Conservation (phyloP, 1,140 invertebrate species). For the Brachionus calyciflorus region DNA sequence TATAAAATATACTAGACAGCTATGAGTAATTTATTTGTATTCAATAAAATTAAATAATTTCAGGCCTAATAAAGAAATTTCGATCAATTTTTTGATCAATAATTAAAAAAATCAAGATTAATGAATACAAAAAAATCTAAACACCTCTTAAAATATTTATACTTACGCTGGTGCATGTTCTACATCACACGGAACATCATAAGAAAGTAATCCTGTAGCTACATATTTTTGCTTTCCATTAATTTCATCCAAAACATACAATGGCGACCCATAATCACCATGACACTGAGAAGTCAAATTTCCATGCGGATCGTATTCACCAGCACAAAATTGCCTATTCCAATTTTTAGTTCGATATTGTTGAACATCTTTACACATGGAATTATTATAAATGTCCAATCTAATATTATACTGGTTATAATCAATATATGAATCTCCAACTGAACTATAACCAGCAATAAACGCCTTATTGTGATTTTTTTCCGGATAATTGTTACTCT, state of each 20-base stretch:
- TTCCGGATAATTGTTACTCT: too few species aligned
- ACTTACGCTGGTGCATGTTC: conserved; percentile 30
- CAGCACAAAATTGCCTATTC: conserved; percentile 35
- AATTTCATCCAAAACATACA: neutral
- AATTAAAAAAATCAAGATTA: too few species aligned
- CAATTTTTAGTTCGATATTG: conserved; percentile 6
- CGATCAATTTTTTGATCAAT: too few species aligned
- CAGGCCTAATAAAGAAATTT: too few species aligned
- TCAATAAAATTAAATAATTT: too few species aligned
- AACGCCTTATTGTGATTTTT: neutral
- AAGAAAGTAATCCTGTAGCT: conserved; percentile 19
- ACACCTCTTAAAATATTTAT: too few species aligned
- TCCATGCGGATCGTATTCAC: conserved; percentile 10
- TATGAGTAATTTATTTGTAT: too few species aligned
- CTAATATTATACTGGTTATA: neutral
- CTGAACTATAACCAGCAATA: conserved; percentile 28
- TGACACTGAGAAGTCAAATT: conserved; percentile 15
- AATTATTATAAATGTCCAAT: conserved; percentile 18
- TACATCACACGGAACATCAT: neutral
- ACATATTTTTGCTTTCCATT: conserved; percentile 19
- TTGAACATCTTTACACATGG: conserved; percentile 21
- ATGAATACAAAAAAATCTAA: too few species aligned
- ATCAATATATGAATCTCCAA: neutral
- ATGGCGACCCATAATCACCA: conserved; percentile 32
- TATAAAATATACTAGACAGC: too few species aligned